Base-by-base conservation (phyloP, 2,113 vertebrate genomes). In the Limanda limanda region DNA sequence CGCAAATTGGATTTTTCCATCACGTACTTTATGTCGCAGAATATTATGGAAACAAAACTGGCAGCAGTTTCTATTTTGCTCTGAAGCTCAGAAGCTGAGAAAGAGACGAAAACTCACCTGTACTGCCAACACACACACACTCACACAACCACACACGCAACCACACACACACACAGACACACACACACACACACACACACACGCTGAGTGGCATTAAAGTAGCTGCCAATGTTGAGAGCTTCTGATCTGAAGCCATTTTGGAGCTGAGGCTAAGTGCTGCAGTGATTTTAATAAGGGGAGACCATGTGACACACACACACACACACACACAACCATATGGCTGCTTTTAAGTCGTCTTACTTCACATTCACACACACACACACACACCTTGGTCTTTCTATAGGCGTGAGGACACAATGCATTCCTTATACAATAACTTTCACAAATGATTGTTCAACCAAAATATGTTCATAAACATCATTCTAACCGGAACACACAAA, bases 191-290 rank as follows among this genome's bases (percentile, higher is more conserved):
- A n/a, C 48, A 52, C 18, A 52, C 63, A 63, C 68, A 52, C 66
- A 68, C 48, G 24, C 68, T 35, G 35, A 67, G 42, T 5, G 47
- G 40, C 66, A 69, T 79, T 81, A 73, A 69, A 86, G 74, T 2
- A 73, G 48, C 40, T 67, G 51, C 56, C 58, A 14, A 56, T 63
- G 74, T 70, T 65, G 58, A 79, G 65, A 62, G 74, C 56, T 57
- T 81, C 40, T 72, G 67, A 85, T 80, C 78, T 87, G 81, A 78
- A 79, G 81, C 78, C 78, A 79, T 87, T 69, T 85, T 76, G 81
- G 81, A 81, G 78, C 63, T 0, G 15, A 62, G 45, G 67, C 75
- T 76, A 77, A 91, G 82, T 74, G 81, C 76, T 71, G 57, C 68
- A 79, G 70, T 51, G 56, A 70, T 57, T 82, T 81, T 82, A 83